Evolutionary conservation across 2,888 invertebrate species (phyloP).

Genomic region (Clusia tigrina): DNA sequence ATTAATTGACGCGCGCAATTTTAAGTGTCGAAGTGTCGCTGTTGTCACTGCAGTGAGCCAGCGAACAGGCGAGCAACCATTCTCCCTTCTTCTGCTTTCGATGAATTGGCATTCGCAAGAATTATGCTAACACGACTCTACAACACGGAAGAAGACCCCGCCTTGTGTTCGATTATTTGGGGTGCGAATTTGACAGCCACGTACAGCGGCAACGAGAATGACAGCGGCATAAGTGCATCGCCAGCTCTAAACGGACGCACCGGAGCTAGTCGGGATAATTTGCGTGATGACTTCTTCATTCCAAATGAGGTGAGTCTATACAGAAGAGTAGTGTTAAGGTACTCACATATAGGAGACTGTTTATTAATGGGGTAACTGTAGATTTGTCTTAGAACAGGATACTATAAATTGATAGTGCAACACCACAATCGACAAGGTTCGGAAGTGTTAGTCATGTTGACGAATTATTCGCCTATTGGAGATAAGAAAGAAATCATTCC

Average conservation of each 20-base stretch:
- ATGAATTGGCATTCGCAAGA: no score
- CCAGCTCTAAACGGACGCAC: conserved; percentile 27
- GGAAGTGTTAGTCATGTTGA: no score
- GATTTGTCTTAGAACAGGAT: background rate
- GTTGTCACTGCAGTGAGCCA: no score
- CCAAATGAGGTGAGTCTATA: conserved; percentile 40
- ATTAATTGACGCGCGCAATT: background rate
- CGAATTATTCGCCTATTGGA: no score
- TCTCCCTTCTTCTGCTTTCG: no score
- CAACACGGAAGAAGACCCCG: conserved; percentile 61
- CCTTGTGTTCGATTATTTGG: conserved; percentile 62
- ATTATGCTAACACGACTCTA: conserved; percentile 63
- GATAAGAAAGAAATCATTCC: no score
- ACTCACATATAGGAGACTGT: no score
- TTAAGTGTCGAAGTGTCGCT: no score
- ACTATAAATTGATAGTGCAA: background rate
- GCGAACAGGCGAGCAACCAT: no score
- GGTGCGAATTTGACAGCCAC: conserved; percentile 52
- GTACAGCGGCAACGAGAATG: conserved; percentile 46
- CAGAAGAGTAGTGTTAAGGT: no score
- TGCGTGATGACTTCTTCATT: conserved; percentile 51
- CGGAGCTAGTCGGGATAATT: conserved; percentile 36
- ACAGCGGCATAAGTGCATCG: conserved; percentile 30
- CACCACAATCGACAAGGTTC: no score
- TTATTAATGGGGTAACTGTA: no score